Percentiles rank a stretch among this genome's conserved stretches.
phyloP scores from a whole-genome alignment of 2,888 invertebrate species.

The Hylaea fasciaria region DNA sequence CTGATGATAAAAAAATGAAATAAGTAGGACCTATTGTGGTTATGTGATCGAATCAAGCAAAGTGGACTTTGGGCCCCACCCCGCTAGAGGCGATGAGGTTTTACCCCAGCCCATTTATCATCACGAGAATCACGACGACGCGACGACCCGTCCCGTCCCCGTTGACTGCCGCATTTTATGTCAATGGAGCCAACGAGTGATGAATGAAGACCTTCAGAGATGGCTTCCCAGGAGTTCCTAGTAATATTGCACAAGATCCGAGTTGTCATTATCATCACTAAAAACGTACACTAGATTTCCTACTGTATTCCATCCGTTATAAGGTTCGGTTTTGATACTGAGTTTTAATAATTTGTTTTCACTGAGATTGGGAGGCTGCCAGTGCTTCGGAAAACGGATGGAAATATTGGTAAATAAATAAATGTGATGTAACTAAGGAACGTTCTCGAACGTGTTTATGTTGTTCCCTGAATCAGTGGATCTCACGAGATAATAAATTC shows the following conservation, averaged over 20 bases:
- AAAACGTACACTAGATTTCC: conserved; percentile 13
- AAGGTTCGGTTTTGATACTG: conserved; percentile 25
- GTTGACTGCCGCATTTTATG: conserved; percentile 25
- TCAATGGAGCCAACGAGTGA: conserved; percentile 32
- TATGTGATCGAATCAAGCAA: too few relatives aligned
- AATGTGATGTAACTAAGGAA: conserved; percentile 63
- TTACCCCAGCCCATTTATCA: conserved; percentile 13
- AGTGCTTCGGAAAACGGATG: conserved; percentile 56
- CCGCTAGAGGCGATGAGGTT: too few relatives aligned
- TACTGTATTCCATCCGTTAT: conserved; percentile 8
- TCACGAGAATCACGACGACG: too few relatives aligned
- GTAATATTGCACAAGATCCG: conserved; percentile 35
- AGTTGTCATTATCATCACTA: conserved; percentile 26
- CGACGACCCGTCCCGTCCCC: conserved; percentile 5
- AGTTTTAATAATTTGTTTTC: conserved; percentile 30
- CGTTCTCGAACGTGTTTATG: conserved; percentile 50
- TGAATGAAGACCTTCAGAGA: conserved; percentile 39
- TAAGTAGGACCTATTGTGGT: too few relatives aligned
- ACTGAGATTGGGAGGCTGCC: conserved; percentile 62
- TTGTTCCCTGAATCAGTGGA: conserved; percentile 13
- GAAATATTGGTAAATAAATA: conserved; percentile 58
- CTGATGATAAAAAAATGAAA: too few relatives aligned
- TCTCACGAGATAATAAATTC: neutral
- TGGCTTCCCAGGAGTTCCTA: conserved; percentile 26
- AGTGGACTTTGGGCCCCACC: too few relatives aligned